Percentiles rank a stretch among this genome's conserved stretches.
Evolutionary conservation across 2,113 vertebrate species (phyloP).

Genomic region (Trogon melanurus): DNA sequence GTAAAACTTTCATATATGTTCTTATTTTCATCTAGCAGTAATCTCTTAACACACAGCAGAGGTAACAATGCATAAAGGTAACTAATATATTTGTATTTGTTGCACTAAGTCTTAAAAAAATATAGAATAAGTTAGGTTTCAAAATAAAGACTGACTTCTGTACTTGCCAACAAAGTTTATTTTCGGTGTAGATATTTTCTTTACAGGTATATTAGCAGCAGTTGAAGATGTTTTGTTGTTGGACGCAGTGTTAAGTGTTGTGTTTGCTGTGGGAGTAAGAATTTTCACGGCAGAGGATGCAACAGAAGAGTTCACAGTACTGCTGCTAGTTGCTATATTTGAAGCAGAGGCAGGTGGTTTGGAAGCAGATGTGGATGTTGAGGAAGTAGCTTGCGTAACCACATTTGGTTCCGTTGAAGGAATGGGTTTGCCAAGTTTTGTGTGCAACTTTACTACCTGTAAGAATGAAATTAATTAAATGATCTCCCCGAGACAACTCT

Average conservation of each 20-base stretch:
- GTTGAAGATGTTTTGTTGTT: slow-evolving; percentile 75
- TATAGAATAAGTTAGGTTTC: slow-evolving; percentile 5
- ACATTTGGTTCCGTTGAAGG: slow-evolving; percentile 97
- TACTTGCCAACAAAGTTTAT: slow-evolving; percentile 98
- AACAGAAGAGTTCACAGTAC: slow-evolving; percentile 79
- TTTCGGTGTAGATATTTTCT: slow-evolving; percentile 94
- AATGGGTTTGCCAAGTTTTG: slow-evolving; percentile 98
- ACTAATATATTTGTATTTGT: background rate
- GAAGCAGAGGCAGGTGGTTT: slow-evolving; percentile 82
- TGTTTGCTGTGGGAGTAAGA: slow-evolving; percentile 75
- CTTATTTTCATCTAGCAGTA: background rate
- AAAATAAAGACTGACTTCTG: slow-evolving; percentile 55
- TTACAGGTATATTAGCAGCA: slow-evolving; percentile 80
- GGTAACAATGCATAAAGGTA: background rate
- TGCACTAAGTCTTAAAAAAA: background rate
- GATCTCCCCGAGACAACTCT: background rate
- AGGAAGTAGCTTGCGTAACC: slow-evolving; percentile 85
- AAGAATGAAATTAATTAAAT: background rate
- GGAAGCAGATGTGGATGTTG: slow-evolving; percentile 84
- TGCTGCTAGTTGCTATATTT: slow-evolving; percentile 80
- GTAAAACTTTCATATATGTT: background rate
- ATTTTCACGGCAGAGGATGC: slow-evolving; percentile 79
- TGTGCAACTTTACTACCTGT: slow-evolving; percentile 97
- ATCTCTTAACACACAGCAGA: background rate
- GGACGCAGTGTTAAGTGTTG: slow-evolving; percentile 76